Base-by-base conservation (phyloP, 2,797 vertebrate genomes). In the Momotus momota region DNA sequence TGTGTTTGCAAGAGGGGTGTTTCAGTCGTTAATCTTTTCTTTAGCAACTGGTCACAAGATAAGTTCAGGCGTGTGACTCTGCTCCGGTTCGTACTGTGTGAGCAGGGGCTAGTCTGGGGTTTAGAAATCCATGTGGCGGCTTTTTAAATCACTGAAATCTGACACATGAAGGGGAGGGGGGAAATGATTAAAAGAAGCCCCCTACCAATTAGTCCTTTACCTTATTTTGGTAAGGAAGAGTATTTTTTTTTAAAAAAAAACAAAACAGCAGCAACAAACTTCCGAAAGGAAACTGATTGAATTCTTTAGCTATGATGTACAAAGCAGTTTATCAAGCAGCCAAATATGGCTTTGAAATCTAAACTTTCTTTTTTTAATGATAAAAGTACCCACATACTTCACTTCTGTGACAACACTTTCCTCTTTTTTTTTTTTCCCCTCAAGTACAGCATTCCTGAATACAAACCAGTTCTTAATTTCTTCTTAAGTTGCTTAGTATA, bases 321-420 rank as follows among this genome's bases (percentile, higher is more conserved):
- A 75, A 93, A 93, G 57, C 73, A 94, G 38, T 19, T 79, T 77
- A 94, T 86, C 31, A 21, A 89, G 84, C 46, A 90, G 72, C 96
- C 96, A 97, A 96, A 97, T 94, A 96, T 66, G 92, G 94, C 77
- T 95, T 93, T 95, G 43, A 86, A 62, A 61, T 71, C 78, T 80
- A 21, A 82, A 26, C 89, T 94, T 95, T 49, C 86, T 41, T 89
- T 85, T 81, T 93, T 58, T 79, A 49, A 86, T 65, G 58, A 86
- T 75, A 78, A 95, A 91, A 89, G 60, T 75, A 81, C 90, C 67
- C 61, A 61, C 49, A 7, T 75, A 88, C 70, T 92, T 88, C 64
- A 72, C 52, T 91, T 89, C 66, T n/a, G 61, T 55, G 88, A 90
- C 81, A 88, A n/a, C 38, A 10, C 25, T 88, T 40, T 70, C 52